Conservation (phyloP, 1,140 invertebrate genomes). For the Eupristina koningsbergeri region DNA sequence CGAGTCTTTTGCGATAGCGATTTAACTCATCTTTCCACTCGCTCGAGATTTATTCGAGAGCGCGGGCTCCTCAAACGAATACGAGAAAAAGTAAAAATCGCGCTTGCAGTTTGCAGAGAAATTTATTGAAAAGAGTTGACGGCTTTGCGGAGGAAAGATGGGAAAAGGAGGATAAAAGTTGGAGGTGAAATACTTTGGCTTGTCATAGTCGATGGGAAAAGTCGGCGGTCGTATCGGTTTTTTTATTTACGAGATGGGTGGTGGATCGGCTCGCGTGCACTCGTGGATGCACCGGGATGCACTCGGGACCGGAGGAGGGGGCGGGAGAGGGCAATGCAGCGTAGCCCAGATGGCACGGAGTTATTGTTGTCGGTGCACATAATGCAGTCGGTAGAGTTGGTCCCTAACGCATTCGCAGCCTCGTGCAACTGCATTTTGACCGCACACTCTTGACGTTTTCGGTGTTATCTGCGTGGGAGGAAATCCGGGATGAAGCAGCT, state of each 20-base stretch:
- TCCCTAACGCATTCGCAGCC: no score
- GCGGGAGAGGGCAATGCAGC: conserved; percentile 2
- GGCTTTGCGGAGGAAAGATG: no score
- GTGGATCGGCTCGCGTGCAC: background rate
- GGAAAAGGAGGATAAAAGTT: no score
- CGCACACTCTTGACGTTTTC: conserved; percentile 11
- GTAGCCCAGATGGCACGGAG: background rate
- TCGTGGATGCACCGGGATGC: conserved; percentile 36
- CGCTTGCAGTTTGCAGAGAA: no score
- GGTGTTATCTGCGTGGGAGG: conserved; percentile 33
- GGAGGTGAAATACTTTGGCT: no score
- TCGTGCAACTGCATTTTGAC: background rate
- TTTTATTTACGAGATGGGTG: conserved; percentile 24
- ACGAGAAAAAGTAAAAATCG: no score
- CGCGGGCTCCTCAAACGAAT: no score
- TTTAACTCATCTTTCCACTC: no score
- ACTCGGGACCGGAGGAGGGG: background rate
- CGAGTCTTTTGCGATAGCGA: no score
- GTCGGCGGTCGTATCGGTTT: background rate
- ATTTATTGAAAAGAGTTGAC: no score
- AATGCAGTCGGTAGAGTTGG: background rate
- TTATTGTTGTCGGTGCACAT: background rate
- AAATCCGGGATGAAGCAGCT: conserved; percentile 33
- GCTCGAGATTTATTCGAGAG: no score
- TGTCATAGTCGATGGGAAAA: no score